phyloP scores from a whole-genome alignment of 1,140 invertebrate genomes.

The Dryas iulia region DNA sequence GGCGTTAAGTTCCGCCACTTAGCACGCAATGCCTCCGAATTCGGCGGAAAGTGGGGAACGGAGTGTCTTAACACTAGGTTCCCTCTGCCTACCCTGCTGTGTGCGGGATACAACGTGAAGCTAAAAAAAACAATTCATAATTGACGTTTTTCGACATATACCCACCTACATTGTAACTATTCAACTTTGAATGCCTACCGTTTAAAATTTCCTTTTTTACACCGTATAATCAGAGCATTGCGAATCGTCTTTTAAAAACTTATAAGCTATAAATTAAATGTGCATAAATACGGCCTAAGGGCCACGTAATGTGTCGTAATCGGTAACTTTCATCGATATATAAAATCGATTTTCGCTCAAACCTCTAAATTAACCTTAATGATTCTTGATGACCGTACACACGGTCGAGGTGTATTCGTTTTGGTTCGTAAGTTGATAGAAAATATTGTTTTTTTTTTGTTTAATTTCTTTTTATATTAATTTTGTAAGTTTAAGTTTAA shows the following conservation, averaged over 20 bases:
- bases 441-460: background rate
- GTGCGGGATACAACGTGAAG: too few relatives aligned
- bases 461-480: background rate
- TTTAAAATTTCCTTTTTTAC: background rate
- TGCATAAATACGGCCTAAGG: conserved; percentile 42
- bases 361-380: conserved; percentile 73
- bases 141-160: background rate
- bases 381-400: conserved; percentile 58
- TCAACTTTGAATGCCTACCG: background rate
- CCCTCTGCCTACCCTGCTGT: too few relatives aligned
- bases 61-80: too few relatives aligned
- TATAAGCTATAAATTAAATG: conserved; percentile 47
- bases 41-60: too few relatives aligned
- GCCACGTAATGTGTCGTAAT: conserved; percentile 58
- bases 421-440: background rate
- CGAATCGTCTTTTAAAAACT: conserved; percentile 41
- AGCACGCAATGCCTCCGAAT: too few relatives aligned
- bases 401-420: conserved; percentile 18
- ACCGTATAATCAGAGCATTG: conserved; percentile 38
- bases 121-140: background rate
- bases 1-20: too few relatives aligned
- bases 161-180: background rate
- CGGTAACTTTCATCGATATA: conserved; percentile 70
- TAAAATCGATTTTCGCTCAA: conserved; percentile 73
- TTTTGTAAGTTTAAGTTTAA: background rate